Conservation (phyloP, 2,797 vertebrate species). For the Mus spretus region DNA sequence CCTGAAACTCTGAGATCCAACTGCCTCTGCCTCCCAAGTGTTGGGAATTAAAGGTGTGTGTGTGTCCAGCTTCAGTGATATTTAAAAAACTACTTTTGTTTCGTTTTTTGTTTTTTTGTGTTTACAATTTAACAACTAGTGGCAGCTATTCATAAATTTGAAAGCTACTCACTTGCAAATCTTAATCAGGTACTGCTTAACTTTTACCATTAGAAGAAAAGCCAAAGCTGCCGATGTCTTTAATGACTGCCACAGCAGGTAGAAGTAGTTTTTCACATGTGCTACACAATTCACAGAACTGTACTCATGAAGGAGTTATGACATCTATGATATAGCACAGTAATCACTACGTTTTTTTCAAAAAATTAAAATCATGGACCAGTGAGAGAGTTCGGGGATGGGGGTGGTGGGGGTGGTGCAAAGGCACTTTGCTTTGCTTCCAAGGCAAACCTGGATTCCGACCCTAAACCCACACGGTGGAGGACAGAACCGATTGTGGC, state of each 20-base stretch:
- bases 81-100: neutral
- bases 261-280: neutral
- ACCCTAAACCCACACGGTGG: neutral
- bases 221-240: neutral
- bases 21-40: neutral
- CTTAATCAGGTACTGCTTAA: neutral
- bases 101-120: too few relatives aligned
- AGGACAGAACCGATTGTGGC: neutral
- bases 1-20: neutral
- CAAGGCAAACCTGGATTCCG: neutral
- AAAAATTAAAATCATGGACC: neutral
- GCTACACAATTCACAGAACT: slow-evolving; percentile 45
- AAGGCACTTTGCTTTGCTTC: neutral
- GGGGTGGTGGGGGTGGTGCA: rapidly evolving
- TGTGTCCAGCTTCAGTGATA: neutral
- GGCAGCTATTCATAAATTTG: neutral
- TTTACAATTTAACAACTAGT: neutral
- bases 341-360: slow-evolving; percentile 8
- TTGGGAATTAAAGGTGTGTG: neutral
- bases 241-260: neutral
- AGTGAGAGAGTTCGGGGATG: too few relatives aligned
- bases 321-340: neutral
- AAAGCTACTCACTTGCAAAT: neutral
- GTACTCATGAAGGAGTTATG: neutral
- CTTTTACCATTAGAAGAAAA: slow-evolving; percentile 20